phyloP scores from a whole-genome alignment of 2,888 invertebrate species.

The Julus scandinavius region DNA sequence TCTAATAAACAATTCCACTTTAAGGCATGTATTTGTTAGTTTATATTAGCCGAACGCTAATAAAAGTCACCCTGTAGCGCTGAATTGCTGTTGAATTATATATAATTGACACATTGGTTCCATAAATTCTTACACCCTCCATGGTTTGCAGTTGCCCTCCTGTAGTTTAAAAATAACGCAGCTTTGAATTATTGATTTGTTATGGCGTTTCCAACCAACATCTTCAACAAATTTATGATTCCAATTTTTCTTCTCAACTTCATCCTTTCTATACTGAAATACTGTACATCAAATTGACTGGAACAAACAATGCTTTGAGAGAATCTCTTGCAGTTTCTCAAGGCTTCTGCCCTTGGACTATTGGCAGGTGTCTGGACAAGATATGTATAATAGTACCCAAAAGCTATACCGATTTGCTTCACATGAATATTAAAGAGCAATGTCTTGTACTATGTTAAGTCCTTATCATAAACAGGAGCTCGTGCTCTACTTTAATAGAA shows the following conservation, averaged over 20 bases:
- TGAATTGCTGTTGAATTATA: conserved; percentile 40
- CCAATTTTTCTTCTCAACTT: conserved; percentile 26
- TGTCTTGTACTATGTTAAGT: too few species aligned
- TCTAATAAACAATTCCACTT: conserved; percentile 24
- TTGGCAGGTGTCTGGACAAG: not conserved
- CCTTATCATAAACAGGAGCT: too few species aligned
- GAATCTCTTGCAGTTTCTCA: not conserved
- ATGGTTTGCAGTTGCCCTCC: conserved; percentile 4
- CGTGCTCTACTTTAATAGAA: too few species aligned
- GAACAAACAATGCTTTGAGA: not conserved
- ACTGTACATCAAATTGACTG: not conserved
- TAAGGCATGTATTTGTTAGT: not conserved
- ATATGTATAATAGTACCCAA: not conserved
- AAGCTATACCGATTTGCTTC: too few species aligned
- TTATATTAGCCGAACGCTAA: conserved; percentile 4
- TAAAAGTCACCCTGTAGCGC: conserved; percentile 41
- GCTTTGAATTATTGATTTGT: conserved; percentile 45
- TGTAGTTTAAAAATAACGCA: conserved; percentile 40
- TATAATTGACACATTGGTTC: conserved; percentile 42
- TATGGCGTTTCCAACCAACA: not conserved
- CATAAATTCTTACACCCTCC: conserved; percentile 27
- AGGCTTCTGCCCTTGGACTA: not conserved
- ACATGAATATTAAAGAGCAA: too few species aligned
- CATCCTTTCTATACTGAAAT: conserved; percentile 26
- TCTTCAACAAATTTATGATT: conserved; percentile 37